Evolutionary conservation across 2,888 invertebrate species (phyloP).

Genomic region (Pantelozetes paolii): DNA sequence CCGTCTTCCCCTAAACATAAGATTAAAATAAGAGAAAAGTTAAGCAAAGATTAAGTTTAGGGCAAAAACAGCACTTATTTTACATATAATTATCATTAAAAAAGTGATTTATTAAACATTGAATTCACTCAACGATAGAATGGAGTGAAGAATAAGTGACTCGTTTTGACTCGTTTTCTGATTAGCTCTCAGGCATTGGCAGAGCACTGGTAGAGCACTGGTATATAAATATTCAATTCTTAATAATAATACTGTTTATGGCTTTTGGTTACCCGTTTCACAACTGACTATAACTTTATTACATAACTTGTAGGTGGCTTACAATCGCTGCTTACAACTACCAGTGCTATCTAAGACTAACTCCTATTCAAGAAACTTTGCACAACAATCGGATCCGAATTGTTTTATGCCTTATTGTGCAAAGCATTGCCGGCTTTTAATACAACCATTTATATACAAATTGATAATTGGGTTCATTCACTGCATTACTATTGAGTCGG

Average conservation of each 20-base stretch:
- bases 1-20: constrained; percentile 9
- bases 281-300: constrained; percentile 25
- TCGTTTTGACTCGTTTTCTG: constrained; percentile 29
- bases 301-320: constrained; percentile 35
- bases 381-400: not conserved
- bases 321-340: constrained; percentile 1
- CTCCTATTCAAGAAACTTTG: not conserved
- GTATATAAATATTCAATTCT: not conserved
- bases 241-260: constrained; percentile 27
- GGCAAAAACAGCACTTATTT: constrained; percentile 1
- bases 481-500: not conserved
- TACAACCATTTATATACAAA: constrained; percentile 33
- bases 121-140: constrained; percentile 2
- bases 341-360: not conserved
- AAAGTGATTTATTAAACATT: constrained; percentile 35
- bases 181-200: constrained; percentile 28
- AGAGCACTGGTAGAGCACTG: too few species aligned
- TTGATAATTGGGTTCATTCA: constrained; percentile 34
- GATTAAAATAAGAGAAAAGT: not conserved
- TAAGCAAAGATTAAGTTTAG: not conserved
- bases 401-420: constrained; percentile 11
- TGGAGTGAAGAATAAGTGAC: not conserved
- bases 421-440: constrained; percentile 27
- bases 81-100: constrained; percentile 36
- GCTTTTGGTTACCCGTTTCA: constrained; percentile 20